Conservation (phyloP, 37 sponge, comb jelly and placozoan species). For the Theonella swinhoei region DNA sequence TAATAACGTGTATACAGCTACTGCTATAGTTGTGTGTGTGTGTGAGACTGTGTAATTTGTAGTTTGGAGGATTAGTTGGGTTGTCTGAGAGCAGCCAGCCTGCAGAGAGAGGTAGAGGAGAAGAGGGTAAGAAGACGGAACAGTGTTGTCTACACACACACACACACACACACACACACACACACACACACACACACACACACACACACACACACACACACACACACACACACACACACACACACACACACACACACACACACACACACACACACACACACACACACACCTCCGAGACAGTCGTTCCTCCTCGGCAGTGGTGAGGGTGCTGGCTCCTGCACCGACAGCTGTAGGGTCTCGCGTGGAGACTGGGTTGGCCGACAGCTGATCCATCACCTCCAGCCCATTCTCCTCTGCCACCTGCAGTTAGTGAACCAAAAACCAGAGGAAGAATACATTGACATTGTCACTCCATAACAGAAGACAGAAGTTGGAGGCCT, state of each 20-base stretch:
- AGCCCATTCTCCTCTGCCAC: constrained; percentile 98
- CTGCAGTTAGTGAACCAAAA: too few species aligned
- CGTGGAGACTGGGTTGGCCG: constrained; percentile 50
- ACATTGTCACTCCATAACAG: too few species aligned
- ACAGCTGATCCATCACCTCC: constrained; percentile 86
- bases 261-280: too few species aligned
- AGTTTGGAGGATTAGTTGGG: constrained; percentile 18
- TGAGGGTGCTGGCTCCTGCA: background rate
- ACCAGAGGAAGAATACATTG: too few species aligned
- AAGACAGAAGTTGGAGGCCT: too few species aligned
- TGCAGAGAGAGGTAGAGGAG: background rate
- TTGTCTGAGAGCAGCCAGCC: constrained; percentile 55
- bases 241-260: too few species aligned
- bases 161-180: too few species aligned
- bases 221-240: too few species aligned
- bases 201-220: too few species aligned
- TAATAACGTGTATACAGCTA: background rate
- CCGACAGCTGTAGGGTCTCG: background rate
- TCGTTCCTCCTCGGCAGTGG: constrained; percentile 50
- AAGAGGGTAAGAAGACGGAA: background rate
- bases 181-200: too few species aligned
- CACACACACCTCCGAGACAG: constrained; percentile 74
- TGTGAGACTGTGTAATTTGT: too few species aligned
- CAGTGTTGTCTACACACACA: background rate
- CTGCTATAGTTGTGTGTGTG: background rate